Evolutionary conservation across 2,888 invertebrate genomes (phyloP).

Genomic region (Synergus itoensis): DNA sequence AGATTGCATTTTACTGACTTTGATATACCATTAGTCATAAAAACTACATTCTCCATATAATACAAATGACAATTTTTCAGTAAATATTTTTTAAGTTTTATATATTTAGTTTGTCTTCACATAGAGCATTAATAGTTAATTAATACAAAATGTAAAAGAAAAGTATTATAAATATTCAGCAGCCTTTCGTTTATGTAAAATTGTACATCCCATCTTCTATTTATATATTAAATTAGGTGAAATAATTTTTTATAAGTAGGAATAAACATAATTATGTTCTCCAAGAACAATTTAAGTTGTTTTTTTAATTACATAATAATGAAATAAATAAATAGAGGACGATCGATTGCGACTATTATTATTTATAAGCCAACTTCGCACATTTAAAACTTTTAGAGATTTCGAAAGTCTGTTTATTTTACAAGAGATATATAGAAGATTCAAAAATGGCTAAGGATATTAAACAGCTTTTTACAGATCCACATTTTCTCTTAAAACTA

Average conservation of each 20-base stretch:
- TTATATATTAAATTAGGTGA: conserved; percentile 6
- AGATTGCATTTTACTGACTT: neutral
- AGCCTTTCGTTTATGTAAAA: neutral
- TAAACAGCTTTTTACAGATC: conserved; percentile 45
- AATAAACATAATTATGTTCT: neutral
- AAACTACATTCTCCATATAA: neutral
- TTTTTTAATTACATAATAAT: neutral
- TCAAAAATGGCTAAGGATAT: conserved; percentile 45
- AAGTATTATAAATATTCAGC: neutral
- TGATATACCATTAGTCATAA: conserved; percentile 7
- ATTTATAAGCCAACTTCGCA: neutral
- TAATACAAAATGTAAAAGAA: neutral
- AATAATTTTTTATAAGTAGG: neutral
- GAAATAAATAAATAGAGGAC: neutral
- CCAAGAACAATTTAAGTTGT: neutral
- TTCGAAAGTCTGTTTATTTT: neutral
- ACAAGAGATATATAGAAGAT: neutral
- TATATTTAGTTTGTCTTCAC: neutral
- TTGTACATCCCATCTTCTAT: neutral
- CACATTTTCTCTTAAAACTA: conserved; percentile 55
- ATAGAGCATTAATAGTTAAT: neutral
- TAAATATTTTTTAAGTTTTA: neutral
- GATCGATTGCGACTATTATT: neutral
- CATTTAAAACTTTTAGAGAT: neutral
- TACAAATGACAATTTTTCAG: neutral